Conservation (phyloP, 2,888 invertebrate species). For the Latheticus oryzae region DNA sequence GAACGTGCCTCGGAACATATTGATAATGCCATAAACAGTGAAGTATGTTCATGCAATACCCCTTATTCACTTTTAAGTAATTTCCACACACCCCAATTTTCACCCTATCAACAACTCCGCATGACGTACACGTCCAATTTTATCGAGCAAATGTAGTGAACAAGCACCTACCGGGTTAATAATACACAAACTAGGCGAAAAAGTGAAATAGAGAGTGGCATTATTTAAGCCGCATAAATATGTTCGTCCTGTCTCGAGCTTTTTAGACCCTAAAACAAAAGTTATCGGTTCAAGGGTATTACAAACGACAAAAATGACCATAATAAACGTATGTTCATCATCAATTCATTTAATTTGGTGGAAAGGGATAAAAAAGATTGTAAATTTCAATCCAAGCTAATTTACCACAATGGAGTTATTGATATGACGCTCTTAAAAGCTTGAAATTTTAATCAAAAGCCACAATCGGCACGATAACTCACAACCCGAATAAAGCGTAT, state of each 20-base stretch:
- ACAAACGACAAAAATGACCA: too few species aligned
- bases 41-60: slow-evolving; percentile 6
- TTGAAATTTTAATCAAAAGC: too few species aligned
- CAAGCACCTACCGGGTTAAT: slow-evolving; percentile 7
- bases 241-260: slow-evolving; percentile 8
- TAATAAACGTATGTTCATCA: slow-evolving; percentile 7
- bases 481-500: too few species aligned
- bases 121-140: slow-evolving; percentile 9
- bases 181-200: slow-evolving; percentile 6
- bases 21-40: slow-evolving; percentile 10
- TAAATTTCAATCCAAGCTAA: too few species aligned
- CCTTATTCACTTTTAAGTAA: slow-evolving; percentile 8
- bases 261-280: slow-evolving; percentile 11
- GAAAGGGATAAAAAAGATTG: too few species aligned
- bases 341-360: slow-evolving; percentile 18
- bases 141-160: slow-evolving; percentile 6
- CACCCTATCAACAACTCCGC: neutral
- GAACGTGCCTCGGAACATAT: slow-evolving; percentile 9
- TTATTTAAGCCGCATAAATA: slow-evolving; percentile 3
- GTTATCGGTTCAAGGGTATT: slow-evolving; percentile 10
- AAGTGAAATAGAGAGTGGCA: too few species aligned
- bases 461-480: too few species aligned
- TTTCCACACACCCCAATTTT: slow-evolving; percentile 10
- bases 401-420: too few species aligned
- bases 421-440: too few species aligned